Percentiles rank a stretch among this genome's conserved stretches.
Evolutionary conservation across 2,888 invertebrate species (phyloP).

Genomic region (Agrenia bidenticulata): DNA sequence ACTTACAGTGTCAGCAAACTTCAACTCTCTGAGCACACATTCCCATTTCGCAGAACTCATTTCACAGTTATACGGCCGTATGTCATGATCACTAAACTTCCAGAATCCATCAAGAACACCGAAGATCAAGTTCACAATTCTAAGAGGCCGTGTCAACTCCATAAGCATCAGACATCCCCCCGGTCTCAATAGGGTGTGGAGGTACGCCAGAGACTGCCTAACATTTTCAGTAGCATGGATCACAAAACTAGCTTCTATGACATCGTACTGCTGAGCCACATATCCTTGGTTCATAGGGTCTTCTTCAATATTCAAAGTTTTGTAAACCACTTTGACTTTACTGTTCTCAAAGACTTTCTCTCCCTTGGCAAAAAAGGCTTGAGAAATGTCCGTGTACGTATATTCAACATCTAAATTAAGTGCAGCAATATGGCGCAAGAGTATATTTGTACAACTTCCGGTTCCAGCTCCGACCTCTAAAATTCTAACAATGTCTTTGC

Average conservation of each 20-base stretch:
- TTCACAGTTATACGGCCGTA: conserved; percentile 23
- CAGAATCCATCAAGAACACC: conserved; percentile 24
- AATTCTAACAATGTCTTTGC: conserved; percentile 10
- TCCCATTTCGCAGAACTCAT: conserved; percentile 18
- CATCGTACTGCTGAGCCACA: conserved; percentile 22
- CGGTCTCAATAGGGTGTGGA: conserved; percentile 13
- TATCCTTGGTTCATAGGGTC: conserved; percentile 25
- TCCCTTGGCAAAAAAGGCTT: conserved; percentile 19
- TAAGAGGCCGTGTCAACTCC: not conserved
- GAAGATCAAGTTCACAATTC: conserved; percentile 12
- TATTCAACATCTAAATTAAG: conserved; percentile 2
- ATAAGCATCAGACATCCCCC: conserved; percentile 13
- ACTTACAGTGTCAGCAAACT: not conserved
- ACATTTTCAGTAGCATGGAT: conserved; percentile 27
- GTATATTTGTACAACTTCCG: conserved; percentile 7
- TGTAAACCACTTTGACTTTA: not conserved
- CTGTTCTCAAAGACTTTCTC: conserved; percentile 15
- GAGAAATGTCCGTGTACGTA: conserved; percentile 25
- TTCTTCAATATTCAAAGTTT: conserved; percentile 24
- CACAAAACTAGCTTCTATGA: conserved; percentile 22
- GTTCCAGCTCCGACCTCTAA: conserved; percentile 32
- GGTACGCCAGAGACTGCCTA: conserved; percentile 19
- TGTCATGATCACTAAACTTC: conserved; percentile 22
- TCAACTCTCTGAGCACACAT: not conserved
- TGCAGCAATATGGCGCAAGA: not conserved